Evolutionary conservation across 2,797 vertebrate species (phyloP).

Genomic region (Pantherophis vulpinus): DNA sequence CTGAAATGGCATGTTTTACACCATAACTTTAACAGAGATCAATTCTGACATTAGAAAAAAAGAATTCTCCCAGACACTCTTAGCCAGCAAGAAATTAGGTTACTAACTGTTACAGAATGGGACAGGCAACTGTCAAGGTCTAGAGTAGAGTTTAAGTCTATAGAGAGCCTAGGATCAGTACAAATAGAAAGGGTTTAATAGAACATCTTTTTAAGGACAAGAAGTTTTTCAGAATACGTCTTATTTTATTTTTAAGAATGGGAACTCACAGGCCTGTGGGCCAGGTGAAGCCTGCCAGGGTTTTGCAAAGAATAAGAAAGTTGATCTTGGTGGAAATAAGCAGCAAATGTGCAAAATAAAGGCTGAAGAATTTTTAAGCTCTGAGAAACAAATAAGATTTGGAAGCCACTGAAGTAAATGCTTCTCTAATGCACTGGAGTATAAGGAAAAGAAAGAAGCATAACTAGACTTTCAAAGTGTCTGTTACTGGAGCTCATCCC

Average conservation of each 20-base stretch:
- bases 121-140: neutral
- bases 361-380: neutral
- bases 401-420: neutral
- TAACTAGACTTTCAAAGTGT: neutral
- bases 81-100: conserved; percentile 18
- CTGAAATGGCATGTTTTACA: conserved; percentile 10
- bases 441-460: neutral
- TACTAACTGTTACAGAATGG: conserved; percentile 5
- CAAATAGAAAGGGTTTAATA: neutral
- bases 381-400: neutral
- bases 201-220: neutral
- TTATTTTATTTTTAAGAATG: neutral
- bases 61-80: conserved; percentile 4
- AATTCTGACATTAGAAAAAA: conserved; percentile 8
- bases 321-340: neutral
- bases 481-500: neutral
- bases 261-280: neutral
- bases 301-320: neutral
- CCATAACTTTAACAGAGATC: conserved; percentile 5
- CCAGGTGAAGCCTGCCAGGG: neutral
- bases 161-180: neutral
- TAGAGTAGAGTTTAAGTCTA: neutral
- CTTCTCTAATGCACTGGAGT: neutral
- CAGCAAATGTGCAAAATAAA: neutral
- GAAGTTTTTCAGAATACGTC: neutral